Percentiles rank a stretch among this genome's conserved stretches.
These are phyloP conservation scores for Pampusana beccarii DNA, from an alignment of 2,113 vertebrate species.

Conservation along the genomic window DNA sequence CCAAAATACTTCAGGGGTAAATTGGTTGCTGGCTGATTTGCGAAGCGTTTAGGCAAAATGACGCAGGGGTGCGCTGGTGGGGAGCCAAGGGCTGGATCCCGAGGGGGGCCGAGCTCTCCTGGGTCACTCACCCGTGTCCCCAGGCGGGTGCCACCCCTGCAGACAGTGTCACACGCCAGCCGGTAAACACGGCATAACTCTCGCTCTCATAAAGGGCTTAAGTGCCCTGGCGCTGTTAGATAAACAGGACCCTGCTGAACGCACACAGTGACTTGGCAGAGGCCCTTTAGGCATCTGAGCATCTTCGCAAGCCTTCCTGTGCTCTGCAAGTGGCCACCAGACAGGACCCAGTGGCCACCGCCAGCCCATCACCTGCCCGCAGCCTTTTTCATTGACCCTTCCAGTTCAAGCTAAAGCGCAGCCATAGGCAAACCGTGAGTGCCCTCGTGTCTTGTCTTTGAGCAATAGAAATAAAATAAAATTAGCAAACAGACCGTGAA, in stretches of 20 bases:
- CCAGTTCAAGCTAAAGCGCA: not conserved
- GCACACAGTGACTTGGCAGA: not conserved
- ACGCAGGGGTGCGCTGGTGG: constrained; percentile 21
- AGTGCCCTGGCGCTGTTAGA: not conserved
- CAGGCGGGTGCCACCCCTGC: not conserved
- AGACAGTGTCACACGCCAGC: not conserved
- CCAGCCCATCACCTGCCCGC: not conserved
- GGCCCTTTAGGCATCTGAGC: not conserved
- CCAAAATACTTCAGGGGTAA: constrained; percentile 27
- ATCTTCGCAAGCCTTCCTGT: not conserved
- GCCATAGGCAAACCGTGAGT: not conserved
- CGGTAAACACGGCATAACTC: not conserved
- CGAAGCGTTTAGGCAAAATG: constrained; percentile 13
- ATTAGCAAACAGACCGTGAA: not conserved
- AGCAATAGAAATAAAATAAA: too few relatives aligned
- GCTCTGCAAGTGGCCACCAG: not conserved
- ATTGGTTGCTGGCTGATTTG: constrained; percentile 61
- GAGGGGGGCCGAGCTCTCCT: accelerated
- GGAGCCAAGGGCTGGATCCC: not conserved
- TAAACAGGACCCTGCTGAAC: not conserved
- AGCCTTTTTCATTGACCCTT: not conserved
- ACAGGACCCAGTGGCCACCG: not conserved
- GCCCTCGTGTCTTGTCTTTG: not conserved
- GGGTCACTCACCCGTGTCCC: not conserved
- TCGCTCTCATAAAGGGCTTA: not conserved